Evolutionary conservation across 2,797 vertebrate genomes (phyloP).

Genomic region (Characodon lateralis): DNA sequence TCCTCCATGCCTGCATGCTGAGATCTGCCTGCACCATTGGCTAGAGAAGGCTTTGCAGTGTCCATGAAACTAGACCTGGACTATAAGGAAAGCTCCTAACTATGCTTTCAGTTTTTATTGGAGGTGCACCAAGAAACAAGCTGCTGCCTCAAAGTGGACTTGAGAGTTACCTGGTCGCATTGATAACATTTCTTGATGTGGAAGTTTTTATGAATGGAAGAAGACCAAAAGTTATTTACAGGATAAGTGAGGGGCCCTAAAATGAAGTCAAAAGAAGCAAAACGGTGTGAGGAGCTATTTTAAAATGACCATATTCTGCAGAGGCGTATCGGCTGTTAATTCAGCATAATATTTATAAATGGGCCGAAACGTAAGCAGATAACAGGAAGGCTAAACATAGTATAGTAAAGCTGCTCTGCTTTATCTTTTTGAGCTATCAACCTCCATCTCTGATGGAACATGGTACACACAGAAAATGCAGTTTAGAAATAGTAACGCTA

Average conservation of each 20-base stretch:
- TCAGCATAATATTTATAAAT: not conserved
- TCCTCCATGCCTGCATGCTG: not conserved
- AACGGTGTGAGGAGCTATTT: not conserved
- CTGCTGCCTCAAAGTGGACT: not conserved
- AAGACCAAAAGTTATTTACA: not conserved
- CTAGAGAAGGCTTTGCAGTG: not conserved
- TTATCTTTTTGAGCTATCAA: too few relatives aligned
- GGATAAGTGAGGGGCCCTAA: not conserved
- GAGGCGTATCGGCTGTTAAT: not conserved
- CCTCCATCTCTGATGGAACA: too few relatives aligned
- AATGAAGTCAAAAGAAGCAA: not conserved
- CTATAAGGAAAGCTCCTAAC: not conserved
- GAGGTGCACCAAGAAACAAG: not conserved
- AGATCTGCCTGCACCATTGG: not conserved
- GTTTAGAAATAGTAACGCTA: not conserved
- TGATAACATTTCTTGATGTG: not conserved
- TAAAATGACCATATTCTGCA: not conserved
- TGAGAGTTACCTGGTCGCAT: not conserved
- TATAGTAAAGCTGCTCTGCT: not conserved
- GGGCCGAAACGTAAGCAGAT: not conserved
- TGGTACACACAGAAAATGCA: not conserved
- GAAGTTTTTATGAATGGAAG: not conserved
- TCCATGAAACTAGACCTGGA: not conserved
- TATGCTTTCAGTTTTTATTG: not conserved
- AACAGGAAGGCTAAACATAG: not conserved